Evolutionary conservation across 2,888 invertebrate genomes (phyloP), one percentile per base, ranked within the genome.

Genomic region (Malacosoma neustria): DNA sequence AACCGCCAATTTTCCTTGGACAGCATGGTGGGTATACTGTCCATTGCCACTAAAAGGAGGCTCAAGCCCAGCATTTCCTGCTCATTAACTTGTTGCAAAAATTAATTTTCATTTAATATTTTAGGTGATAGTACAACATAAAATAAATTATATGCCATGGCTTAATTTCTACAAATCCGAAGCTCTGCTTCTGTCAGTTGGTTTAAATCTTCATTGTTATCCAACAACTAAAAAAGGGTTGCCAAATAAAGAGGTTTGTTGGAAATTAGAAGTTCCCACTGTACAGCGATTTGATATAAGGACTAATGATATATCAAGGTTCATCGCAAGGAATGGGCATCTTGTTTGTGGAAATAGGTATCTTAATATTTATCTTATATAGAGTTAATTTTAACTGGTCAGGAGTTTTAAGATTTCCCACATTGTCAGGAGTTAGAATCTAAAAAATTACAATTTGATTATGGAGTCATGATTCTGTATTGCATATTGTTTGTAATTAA

Each of bases 271-370:
- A 33, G 74, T 81, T 5, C 82, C 82, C 2, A 72, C 49, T 40
- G 54, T 73, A 4, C 43, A 46, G 34, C 61, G 77, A 41, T 43
- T 61, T 55, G 84, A 80, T 56, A 58, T 74, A 30, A 61, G 82
- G 29, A 85, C 80, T 11, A 75, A 81, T 70, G 85, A 85, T 48
- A 72, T 85, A 43, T 77, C 82, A 36, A 66, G 81, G 65, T 85
- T 85, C 63, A 45, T 75, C 4, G 37, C 75, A 3, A 75, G 61
- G 50, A 58, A 68, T 35, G 54, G 67, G 43, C 22, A 68, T 1
- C 49, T 85, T 34, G 59, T 68, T 33, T 82, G 81, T 66, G 85
- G 81, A 36, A 85, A 84, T 54, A 82, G 85, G 85, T 85, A 50
- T 14, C 6, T 40, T 30, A 14, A 38, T 14, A 14, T 5, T 12